A percentile compares a stretch with the other conserved stretches of the same genome.
Conservation (phyloP, 2,888 invertebrate genomes). For the Oxytorus armatus region DNA sequence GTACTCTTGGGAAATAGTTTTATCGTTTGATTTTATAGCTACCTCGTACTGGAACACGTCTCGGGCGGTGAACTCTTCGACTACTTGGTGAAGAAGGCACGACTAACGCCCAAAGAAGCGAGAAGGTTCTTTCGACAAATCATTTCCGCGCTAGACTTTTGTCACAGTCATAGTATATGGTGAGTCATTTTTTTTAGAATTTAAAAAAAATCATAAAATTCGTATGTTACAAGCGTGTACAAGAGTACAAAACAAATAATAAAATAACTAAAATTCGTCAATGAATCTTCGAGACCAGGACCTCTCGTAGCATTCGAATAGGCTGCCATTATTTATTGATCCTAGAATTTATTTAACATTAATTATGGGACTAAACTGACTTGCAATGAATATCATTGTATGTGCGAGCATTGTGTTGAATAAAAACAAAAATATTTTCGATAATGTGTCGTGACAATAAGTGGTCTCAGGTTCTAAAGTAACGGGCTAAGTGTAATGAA, state of each 20-base stretch:
- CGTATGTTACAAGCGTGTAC: too few relatives aligned
- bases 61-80: constrained; percentile 99
- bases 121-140: constrained; percentile 99
- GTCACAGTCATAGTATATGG: constrained; percentile 99
- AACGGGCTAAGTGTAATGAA: too few relatives aligned
- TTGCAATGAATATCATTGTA: too few relatives aligned
- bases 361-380: too few relatives aligned
- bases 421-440: background rate
- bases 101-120: constrained; percentile 98
- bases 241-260: too few relatives aligned
- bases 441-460: too few relatives aligned
- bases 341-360: too few relatives aligned
- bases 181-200: constrained; percentile 86
- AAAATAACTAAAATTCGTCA: background rate
- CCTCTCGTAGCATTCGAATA: too few relatives aligned
- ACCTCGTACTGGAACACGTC: constrained; percentile 98
- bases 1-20: constrained; percentile 45
- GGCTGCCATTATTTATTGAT: too few relatives aligned
- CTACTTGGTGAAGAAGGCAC: constrained; percentile 99
- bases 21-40: constrained; percentile 86
- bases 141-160: constrained; percentile 99
- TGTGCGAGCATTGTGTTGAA: too few relatives aligned
- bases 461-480: too few relatives aligned
- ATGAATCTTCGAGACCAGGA: background rate
- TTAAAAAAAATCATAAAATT: too few relatives aligned